Evolutionary conservation across 2,113 vertebrate genomes (phyloP).

Genomic region (Eretmochelys imbricata): DNA sequence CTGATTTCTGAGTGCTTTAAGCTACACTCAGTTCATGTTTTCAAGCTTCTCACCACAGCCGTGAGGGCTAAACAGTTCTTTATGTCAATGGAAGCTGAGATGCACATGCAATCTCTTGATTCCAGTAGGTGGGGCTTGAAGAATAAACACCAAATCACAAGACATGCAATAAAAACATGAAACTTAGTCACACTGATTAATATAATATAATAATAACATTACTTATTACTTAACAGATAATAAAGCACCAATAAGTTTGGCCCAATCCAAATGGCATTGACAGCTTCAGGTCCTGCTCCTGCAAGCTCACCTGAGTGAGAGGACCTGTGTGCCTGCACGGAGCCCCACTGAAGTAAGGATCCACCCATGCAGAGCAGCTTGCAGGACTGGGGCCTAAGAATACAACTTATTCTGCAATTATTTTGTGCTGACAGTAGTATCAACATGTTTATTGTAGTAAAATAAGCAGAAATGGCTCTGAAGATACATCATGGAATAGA

Average conservation of each 20-base stretch:
- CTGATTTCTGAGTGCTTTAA: conserved; percentile 46
- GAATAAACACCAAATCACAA: neutral
- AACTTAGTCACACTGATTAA: neutral
- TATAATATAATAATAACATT: neutral
- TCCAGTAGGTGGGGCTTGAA: neutral
- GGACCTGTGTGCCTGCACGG: too few species aligned
- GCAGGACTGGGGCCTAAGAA: conserved; percentile 17
- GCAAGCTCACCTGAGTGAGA: neutral
- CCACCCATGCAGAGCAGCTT: conserved; percentile 60
- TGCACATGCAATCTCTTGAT: neutral
- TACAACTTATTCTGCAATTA: conserved; percentile 62
- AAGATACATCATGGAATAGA: conserved; percentile 19
- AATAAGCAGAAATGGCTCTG: conserved; percentile 42
- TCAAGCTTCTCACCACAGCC: conserved; percentile 16
- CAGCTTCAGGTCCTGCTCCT: neutral
- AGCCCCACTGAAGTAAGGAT: conserved; percentile 31
- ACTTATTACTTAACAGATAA: neutral
- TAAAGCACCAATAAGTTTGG: neutral
- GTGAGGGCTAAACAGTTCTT: conserved; percentile 24
- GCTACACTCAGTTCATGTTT: neutral
- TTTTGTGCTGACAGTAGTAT: conserved; percentile 56
- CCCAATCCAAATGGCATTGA: neutral
- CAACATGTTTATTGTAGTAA: conserved; percentile 23
- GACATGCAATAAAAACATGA: neutral
- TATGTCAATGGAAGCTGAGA: conserved; percentile 50